Evolutionary conservation across 1,140 invertebrate genomes (phyloP).

Genomic region (Scaptomyza graminum): DNA sequence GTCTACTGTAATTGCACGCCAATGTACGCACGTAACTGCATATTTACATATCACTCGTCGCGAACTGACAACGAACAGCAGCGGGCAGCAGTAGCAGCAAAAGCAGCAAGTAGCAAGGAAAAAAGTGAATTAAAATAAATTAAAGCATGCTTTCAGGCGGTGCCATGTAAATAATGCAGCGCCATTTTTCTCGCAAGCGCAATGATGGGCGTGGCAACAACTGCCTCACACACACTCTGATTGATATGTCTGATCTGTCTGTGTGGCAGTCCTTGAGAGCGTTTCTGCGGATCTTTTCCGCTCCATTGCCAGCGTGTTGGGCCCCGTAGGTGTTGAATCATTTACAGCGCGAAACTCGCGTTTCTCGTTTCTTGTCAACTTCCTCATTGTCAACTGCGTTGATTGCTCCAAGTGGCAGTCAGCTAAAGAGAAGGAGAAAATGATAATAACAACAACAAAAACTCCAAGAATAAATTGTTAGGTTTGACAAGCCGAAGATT

Average conservation of each 20-base stretch:
- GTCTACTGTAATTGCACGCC: conserved; percentile 74
- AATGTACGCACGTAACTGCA: conserved; percentile 81
- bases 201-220: not conserved
- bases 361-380: conserved; percentile 26
- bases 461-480: not conserved
- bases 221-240: conserved; percentile 49
- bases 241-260: conserved; percentile 73
- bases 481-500: not conserved
- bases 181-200: conserved; percentile 68
- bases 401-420: conserved; percentile 56
- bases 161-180: conserved; percentile 78
- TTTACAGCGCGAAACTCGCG: conserved; percentile 49
- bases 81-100: conserved; percentile 15
- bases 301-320: conserved; percentile 26
- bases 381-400: conserved; percentile 50
- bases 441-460: conserved; percentile 3
- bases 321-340: conserved; percentile 75
- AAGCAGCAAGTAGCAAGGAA: conserved; percentile 6
- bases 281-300: conserved; percentile 57
- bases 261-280: conserved; percentile 22
- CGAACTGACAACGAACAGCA: conserved; percentile 32
- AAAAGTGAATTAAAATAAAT: conserved; percentile 81
- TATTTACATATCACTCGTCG: conserved; percentile 78
- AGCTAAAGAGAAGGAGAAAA: not conserved
- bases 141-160: conserved; percentile 80